Conservation (phyloP, 2,113 vertebrate genomes). For the Neolamprologus variostigma region DNA sequence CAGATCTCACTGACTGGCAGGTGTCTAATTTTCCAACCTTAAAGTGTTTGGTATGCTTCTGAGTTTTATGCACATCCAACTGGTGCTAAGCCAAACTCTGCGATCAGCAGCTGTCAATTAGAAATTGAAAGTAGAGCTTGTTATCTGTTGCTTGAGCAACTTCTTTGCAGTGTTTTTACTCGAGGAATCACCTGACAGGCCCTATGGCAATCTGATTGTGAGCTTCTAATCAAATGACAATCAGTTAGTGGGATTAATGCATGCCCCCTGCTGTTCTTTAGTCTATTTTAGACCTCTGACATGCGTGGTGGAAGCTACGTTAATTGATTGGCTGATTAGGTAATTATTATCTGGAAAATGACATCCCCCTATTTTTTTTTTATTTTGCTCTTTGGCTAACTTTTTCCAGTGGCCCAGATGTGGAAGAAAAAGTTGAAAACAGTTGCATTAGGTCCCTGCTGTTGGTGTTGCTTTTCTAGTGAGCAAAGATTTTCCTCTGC, state of each 20-base stretch:
- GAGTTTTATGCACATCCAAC: neutral
- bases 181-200: neutral
- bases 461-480: neutral
- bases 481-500: neutral
- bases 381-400: neutral
- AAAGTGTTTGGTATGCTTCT: neutral
- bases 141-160: neutral
- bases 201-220: neutral
- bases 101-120: neutral
- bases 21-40: neutral
- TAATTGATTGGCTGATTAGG: neutral
- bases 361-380: neutral
- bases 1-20: neutral
- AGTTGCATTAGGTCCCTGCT: neutral
- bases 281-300: neutral
- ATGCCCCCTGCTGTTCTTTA: neutral
- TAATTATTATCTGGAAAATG: neutral
- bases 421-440: neutral
- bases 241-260: conserved; percentile 9
- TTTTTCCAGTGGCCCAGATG: neutral
- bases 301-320: neutral
- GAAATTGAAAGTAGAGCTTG: neutral
- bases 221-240: conserved; percentile 8
- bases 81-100: neutral
- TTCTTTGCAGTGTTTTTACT: neutral